Percentiles rank a stretch among this genome's conserved stretches.
Conservation (phyloP, 2,797 vertebrate genomes). For the Neosilurus mollespiculum region DNA sequence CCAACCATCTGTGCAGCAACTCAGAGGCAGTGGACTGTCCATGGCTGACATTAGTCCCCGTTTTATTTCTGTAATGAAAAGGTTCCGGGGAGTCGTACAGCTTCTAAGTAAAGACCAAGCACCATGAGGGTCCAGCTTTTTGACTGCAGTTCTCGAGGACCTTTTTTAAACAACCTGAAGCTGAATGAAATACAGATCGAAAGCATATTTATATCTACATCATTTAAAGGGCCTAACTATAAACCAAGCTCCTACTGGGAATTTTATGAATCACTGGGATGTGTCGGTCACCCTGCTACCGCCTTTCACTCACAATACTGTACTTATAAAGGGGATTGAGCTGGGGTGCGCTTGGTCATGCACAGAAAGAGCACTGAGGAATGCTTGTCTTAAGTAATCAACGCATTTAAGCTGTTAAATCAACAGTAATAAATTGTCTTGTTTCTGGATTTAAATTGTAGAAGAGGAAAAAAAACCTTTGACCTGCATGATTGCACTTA, state of each 20-base stretch:
- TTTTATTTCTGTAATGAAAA: conserved; percentile 49
- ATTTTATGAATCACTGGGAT: conserved; percentile 48
- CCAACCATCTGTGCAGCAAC: conserved; percentile 57
- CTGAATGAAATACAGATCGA: conserved; percentile 44
- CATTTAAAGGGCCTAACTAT: conserved; percentile 45
- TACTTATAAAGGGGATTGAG: background rate
- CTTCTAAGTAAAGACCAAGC: conserved; percentile 50
- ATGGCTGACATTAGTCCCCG: conserved; percentile 49
- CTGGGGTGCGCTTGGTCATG: background rate
- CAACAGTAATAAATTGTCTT: background rate
- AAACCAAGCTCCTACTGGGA: conserved; percentile 39
- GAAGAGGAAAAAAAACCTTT: background rate
- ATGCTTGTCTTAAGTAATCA: conserved; percentile 3
- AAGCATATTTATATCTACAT: conserved; percentile 41
- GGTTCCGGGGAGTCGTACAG: conserved; percentile 42
- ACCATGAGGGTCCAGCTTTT: conserved; percentile 38
- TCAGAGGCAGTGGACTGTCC: conserved; percentile 38
- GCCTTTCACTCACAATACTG: background rate
- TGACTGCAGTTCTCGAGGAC: conserved; percentile 24
- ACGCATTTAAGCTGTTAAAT: background rate
- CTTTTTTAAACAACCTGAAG: conserved; percentile 37
- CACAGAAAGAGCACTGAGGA: background rate
- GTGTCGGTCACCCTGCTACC: conserved; percentile 5
- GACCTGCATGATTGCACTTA: background rate
- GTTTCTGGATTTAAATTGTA: background rate